A percentile compares a stretch with the other conserved stretches of the same genome.
phyloP scores from a whole-genome alignment of 2,797 vertebrate genomes.

The Sebastes melanostomus region DNA sequence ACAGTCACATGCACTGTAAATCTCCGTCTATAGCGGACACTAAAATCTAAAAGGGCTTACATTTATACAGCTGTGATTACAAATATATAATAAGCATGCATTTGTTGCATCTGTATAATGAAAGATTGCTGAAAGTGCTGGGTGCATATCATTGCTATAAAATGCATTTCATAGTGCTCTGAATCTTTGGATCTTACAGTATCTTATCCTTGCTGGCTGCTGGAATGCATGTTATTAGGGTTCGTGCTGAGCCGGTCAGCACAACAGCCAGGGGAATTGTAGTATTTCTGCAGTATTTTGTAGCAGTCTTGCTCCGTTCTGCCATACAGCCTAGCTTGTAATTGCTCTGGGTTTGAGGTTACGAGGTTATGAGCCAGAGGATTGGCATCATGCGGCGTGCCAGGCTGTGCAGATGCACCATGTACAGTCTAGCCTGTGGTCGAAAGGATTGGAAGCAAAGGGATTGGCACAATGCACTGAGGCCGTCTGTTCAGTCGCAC shows the following conservation, averaged over 20 bases:
- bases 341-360: conserved; percentile 64
- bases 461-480: conserved; percentile 36
- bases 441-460: conserved; percentile 49
- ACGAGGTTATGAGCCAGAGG: conserved; percentile 56
- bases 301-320: conserved; percentile 9
- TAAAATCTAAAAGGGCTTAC: background rate
- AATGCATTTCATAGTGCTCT: conserved; percentile 17
- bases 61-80: conserved; percentile 25
- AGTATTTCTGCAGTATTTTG: conserved; percentile 39
- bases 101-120: background rate
- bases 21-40: background rate
- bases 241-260: conserved; percentile 4
- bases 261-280: conserved; percentile 21
- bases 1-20: conserved; percentile 18
- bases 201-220: conserved; percentile 9
- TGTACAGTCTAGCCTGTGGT: conserved; percentile 66
- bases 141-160: background rate
- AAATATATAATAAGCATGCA: background rate
- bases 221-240: conserved; percentile 33
- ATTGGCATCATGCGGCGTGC: conserved; percentile 54
- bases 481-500: conserved; percentile 15
- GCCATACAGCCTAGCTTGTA: conserved; percentile 49
- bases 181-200: conserved; percentile 17
- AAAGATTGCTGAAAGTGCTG: background rate
- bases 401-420: conserved; percentile 58